phyloP scores from a whole-genome alignment of 2,113 vertebrate genomes.

The Cephalopholis sonnerati region DNA sequence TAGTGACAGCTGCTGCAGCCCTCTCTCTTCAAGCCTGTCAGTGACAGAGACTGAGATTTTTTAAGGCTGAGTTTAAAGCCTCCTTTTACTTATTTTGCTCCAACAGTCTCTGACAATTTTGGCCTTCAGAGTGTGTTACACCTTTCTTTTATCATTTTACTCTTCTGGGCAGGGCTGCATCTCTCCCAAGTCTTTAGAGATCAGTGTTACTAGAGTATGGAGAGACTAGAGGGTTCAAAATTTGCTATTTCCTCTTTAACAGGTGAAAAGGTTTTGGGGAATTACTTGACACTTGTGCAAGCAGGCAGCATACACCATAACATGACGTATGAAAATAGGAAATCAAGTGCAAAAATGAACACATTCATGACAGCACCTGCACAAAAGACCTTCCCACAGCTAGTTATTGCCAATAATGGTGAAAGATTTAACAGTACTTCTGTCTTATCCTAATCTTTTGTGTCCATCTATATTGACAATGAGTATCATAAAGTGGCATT shows the following conservation, averaged over 20 bases:
- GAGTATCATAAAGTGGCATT: neutral
- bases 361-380: neutral
- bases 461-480: too few species aligned
- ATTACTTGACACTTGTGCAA: neutral
- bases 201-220: neutral
- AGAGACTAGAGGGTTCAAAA: neutral
- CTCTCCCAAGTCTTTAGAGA: neutral
- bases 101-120: neutral
- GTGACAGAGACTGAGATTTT: neutral
- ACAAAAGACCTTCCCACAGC: neutral
- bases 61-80: neutral
- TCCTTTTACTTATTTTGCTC: neutral
- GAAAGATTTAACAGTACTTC: neutral
- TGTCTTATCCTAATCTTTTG: neutral
- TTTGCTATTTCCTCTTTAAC: too few species aligned
- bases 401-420: neutral
- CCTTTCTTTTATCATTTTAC: neutral
- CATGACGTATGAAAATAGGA: neutral
- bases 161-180: neutral
- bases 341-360: neutral
- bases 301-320: neutral
- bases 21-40: too few species aligned
- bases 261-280: neutral
- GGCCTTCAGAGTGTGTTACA: neutral
- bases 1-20: neutral